phyloP scores from a whole-genome alignment of 2,797 vertebrate genomes.

The Emys orbicularis region DNA sequence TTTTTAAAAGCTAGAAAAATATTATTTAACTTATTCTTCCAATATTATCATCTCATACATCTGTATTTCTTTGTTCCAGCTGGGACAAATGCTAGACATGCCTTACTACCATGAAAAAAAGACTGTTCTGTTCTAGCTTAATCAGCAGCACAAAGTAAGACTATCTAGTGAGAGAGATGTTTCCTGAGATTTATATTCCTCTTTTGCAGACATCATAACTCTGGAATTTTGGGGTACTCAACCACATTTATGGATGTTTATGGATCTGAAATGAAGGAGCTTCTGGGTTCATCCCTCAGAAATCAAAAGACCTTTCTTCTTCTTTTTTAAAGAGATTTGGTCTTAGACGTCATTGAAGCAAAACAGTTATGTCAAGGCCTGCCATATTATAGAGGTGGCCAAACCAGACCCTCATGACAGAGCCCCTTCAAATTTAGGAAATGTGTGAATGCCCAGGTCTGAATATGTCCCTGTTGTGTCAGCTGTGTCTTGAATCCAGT shows the following conservation, averaged over 20 bases:
- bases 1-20: neutral
- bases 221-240: neutral
- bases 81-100: neutral
- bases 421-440: neutral
- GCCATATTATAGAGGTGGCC: neutral
- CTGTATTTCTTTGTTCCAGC: neutral
- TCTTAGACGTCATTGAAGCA: neutral
- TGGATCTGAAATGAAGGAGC: neutral
- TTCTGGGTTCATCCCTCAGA: neutral
- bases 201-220: slow-evolving; percentile 16
- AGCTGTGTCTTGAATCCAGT: neutral
- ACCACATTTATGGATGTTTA: neutral
- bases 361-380: neutral
- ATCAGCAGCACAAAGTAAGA: neutral
- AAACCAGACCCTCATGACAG: neutral
- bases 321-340: neutral
- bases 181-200: neutral
- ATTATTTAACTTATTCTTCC: neutral
- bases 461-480: neutral
- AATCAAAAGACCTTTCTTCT: neutral
- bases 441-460: neutral
- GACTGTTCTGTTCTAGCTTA: neutral
- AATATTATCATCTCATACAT: neutral
- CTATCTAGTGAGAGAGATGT: neutral
- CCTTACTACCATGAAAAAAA: neutral